phyloP scores from a whole-genome alignment of 1,140 invertebrate genomes.

The Scylla paramamosain region DNA sequence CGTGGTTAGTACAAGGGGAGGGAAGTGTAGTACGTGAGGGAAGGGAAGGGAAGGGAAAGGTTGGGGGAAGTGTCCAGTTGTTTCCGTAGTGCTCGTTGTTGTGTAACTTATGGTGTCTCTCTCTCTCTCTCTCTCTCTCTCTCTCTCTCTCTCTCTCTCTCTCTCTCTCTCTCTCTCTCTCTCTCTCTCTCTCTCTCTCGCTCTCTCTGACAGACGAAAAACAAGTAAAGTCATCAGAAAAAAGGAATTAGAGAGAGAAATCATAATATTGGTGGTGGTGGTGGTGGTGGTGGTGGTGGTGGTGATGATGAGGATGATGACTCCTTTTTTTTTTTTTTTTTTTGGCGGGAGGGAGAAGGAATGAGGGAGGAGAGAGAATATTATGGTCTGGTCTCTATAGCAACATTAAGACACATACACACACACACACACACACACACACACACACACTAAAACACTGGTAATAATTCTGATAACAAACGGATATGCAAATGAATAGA shows the following conservation, averaged over 20 bases:
- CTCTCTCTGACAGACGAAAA: not conserved
- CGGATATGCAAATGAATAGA: no score
- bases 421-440: no score
- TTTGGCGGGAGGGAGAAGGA: not conserved
- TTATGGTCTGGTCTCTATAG: not conserved
- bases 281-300: no score
- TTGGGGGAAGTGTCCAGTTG: not conserved
- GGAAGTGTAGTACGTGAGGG: not conserved
- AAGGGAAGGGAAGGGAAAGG: not conserved
- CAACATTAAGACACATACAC: not conserved
- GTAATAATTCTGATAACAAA: no score
- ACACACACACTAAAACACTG: no score
- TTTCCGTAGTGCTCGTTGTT: not conserved
- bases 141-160: not conserved
- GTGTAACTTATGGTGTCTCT: not conserved
- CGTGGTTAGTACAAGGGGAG: not conserved
- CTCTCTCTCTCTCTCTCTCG: slow-evolving; percentile 28
- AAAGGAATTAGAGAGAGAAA: not conserved
- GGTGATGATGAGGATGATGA: no score
- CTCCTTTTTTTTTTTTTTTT: not conserved
- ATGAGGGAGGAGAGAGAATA: not conserved
- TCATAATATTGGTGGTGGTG: no score
- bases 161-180: slow-evolving; percentile 2
- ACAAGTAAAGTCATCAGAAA: no score
- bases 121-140: not conserved